Base-by-base conservation (phyloP, 2,888 invertebrate species). In the Acleris laterana region DNA sequence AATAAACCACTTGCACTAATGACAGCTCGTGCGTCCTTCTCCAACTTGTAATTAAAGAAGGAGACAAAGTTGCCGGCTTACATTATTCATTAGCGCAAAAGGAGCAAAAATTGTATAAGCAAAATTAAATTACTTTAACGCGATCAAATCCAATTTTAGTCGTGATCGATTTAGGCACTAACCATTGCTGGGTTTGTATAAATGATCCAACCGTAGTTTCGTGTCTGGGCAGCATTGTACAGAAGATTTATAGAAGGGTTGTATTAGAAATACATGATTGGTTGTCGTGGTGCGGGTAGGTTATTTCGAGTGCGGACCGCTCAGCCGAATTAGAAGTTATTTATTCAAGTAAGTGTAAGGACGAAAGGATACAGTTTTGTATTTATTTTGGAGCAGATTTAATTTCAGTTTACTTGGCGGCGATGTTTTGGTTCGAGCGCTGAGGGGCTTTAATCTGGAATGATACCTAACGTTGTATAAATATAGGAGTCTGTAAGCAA, bases 101-200 rank as follows among this genome's bases (percentile, higher is more conserved):
- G 52, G 63, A 63, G 32, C 68, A 69, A 69, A 69, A 69, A 68
- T 59, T 69, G 61, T 51, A 66, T 62, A 69, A 66, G 66, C 63
- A 57, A 69, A 69, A 67, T 69, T 67, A 63, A 63, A 69, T 67
- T 69, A 69, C 53, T 51, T 58, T 63, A 38, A 63, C 55, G 58
- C 59, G 51, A 52, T 55, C 19, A 46, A 59, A 62, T 58, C 44
- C 25, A 64, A 55, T 46, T 38, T 28, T 16, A 5, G 60, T 50
- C 32, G 3, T 1, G 3, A 51, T 50, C 50, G 55, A 38, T 32
- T 56, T 22, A 32, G 4, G 9, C 5, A 4, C 5, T 44, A 16
- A 38, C 20, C 50, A 61, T 17, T 51, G 48, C 51, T 16, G 6
- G 49, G 32, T 38, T 22, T 48, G 46, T 7, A 44, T 1, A 4